Evolutionary conservation across 1,140 invertebrate genomes (phyloP), one percentile per base, ranked within the genome.

Genomic region (Augochlora pura): DNA sequence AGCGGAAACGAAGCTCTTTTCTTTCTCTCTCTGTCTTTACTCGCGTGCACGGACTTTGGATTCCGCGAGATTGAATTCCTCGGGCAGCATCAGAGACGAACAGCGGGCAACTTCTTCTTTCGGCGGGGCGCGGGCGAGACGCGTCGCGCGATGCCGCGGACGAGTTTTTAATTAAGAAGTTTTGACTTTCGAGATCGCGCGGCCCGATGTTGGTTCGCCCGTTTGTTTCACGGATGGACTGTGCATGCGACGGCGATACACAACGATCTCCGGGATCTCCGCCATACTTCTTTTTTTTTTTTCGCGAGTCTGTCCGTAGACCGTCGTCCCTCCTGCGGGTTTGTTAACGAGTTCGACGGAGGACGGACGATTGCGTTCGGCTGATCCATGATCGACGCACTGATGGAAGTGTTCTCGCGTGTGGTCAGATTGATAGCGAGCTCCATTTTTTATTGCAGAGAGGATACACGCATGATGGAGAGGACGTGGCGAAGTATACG

Each of bases 401-500:
- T 4, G 16, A 70, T 52, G 3, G 7, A 16, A 16, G 23, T 25
- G 16, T 14, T 62, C n/a, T n/a, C 7, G 4, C 52, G n/a, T 46
- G 32, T 64, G 23, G 25, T 9, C 10, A 27, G 23, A 57, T 54
- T 67, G 38, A 76, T 39, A 42, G 23, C 14, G 12, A 67, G n/a
- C n/a, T 42, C 39, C 60, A 21, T 70, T 67, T 71, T 71, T 84
- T 81, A 84, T 93, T 92, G 42, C 91, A 93, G 92, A 91, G 84
- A 85, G 81, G 82, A 89, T 81, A 83, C 81, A 81, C 75, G 87
- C 79, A 90, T 74, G 85, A 93, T 93, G 92, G 92, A 92, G 80
- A 91, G 88, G 88, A 92, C 90, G 90, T 83, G 91, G 87, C 88
- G 91, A 87, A 91, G 87, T 91, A 90, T 91, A 91, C 82, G 91